Base-by-base conservation (phyloP, 2,797 vertebrate genomes). In the Zalophus californianus region DNA sequence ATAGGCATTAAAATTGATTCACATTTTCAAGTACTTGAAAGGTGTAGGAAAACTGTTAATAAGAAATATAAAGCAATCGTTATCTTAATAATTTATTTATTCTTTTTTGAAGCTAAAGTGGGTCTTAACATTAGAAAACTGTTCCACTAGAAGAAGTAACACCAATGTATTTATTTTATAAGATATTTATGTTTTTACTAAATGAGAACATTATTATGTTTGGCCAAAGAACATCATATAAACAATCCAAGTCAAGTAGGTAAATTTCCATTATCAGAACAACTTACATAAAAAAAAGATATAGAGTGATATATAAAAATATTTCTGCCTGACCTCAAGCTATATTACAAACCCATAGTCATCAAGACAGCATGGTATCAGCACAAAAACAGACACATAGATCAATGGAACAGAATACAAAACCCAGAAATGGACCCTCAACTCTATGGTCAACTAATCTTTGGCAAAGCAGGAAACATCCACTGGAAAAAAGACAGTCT, bases 71-170 rank as follows among this genome's bases (percentile, higher is more conserved):
- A 78, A 90, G 0, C 6, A 32, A 54, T 6, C 12, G 9, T 78
- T 95, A 82, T 14, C 44, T 87, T 92, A 70, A 87, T 90, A 79
- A 75, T 79, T 95, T 86, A 66, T 35, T 73, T 68, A 38, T 38
- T 3, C 58, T 58, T 64, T 6, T 0, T 75, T 66, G 50, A 96
- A 44, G 2, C 48, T 90, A 66, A 78, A 87, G 10, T 25, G 3
- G 1, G 4, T 56, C 89, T 96, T 95, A 85, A 85, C 0, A 4
- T 35, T 70, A 70, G 70, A 78, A 79, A 94, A 91, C 2, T 91
- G 4, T 77, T 56, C 27, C 23, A 75, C 16, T 73, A 93, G 72
- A 58, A 58, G 2, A 83, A 80, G 13, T 32, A 4, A 2, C 29
- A 0, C 5, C 6, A 29, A 9, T 75, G 8, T 60, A 11, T 84